A percentile compares a stretch with the other conserved stretches of the same genome.
These are phyloP conservation scores for Nemapogon koenigi DNA, from an alignment of 2,888 invertebrate species.

Conservation along the genomic window DNA sequence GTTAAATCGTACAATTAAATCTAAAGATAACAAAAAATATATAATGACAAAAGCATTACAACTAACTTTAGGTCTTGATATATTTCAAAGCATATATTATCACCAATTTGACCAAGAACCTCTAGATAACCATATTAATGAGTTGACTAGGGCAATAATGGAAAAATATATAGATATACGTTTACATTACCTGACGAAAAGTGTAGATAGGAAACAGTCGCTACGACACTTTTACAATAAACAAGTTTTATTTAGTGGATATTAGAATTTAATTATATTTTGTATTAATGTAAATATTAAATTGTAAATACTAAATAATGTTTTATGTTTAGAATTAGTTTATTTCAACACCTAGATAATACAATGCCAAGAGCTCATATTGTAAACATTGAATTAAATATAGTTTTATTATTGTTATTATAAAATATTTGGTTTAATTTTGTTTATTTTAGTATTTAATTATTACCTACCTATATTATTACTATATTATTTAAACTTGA, in stretches of 20 bases:
- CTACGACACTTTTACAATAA: background rate
- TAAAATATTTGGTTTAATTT: too few relatives aligned
- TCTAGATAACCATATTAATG: slow-evolving; percentile 6
- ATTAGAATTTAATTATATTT: too few relatives aligned
- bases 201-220: background rate
- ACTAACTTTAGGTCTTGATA: background rate
- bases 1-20: background rate
- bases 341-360: too few relatives aligned
- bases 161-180: slow-evolving; percentile 6
- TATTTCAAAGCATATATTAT: slow-evolving; percentile 7
- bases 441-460: too few relatives aligned
- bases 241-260: background rate
- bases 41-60: background rate
- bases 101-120: slow-evolving; percentile 5
- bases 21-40: slow-evolving; percentile 1
- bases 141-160: slow-evolving; percentile 3
- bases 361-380: too few relatives aligned
- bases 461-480: too few relatives aligned
- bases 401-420: too few relatives aligned
- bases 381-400: too few relatives aligned
- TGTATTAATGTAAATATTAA: too few relatives aligned
- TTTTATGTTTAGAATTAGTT: too few relatives aligned
- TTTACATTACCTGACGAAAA: slow-evolving; percentile 3
- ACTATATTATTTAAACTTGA: too few relatives aligned
- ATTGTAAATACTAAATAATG: too few relatives aligned